Evolutionary conservation across 1,140 invertebrate species (phyloP).

Genomic region (Anoplolepis gracilipes): DNA sequence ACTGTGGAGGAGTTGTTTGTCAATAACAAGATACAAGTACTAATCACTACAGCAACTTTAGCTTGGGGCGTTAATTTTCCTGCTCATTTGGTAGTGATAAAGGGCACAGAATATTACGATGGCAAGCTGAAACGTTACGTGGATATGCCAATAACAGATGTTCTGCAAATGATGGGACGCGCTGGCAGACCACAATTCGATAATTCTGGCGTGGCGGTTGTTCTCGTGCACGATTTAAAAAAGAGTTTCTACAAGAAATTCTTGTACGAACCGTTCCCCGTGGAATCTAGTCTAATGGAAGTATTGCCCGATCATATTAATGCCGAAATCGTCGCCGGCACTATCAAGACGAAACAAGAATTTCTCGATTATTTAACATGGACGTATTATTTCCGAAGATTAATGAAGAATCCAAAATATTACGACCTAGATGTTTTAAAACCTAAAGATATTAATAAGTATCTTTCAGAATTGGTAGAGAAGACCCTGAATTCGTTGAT

Average conservation of each 20-base stretch:
- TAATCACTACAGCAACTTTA: slow-evolving; percentile 98
- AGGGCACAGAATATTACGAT: slow-evolving; percentile 99
- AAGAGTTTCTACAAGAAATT: slow-evolving; percentile 99
- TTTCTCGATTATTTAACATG: slow-evolving; percentile 99
- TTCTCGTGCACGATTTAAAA: slow-evolving; percentile 99
- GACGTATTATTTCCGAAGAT: slow-evolving; percentile 98
- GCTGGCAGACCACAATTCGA: slow-evolving; percentile 99
- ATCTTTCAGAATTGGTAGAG: slow-evolving; percentile 92
- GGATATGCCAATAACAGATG: slow-evolving; percentile 99
- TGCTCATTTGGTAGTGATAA: slow-evolving; percentile 94
- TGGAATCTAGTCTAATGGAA: slow-evolving; percentile 97
- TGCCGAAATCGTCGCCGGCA: slow-evolving; percentile 98
- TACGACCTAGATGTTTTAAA: slow-evolving; percentile 94
- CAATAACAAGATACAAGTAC: slow-evolving; percentile 99
- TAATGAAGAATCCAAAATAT: slow-evolving; percentile 97
- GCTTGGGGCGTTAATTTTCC: slow-evolving; percentile 99
- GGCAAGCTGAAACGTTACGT: slow-evolving; percentile 98
- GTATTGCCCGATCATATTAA: slow-evolving; percentile 99
- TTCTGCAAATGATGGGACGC: slow-evolving; percentile 99
- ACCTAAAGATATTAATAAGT: slow-evolving; percentile 90
- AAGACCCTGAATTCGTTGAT: slow-evolving; percentile 90
- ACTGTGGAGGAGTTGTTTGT: slow-evolving; percentile 98
- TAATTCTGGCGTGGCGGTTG: slow-evolving; percentile 97
- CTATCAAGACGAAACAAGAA: slow-evolving; percentile 96
- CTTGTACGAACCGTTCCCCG: slow-evolving; percentile 99